Base-by-base conservation (phyloP, 2,113 vertebrate species). In the Phylloscopus whistleri region DNA sequence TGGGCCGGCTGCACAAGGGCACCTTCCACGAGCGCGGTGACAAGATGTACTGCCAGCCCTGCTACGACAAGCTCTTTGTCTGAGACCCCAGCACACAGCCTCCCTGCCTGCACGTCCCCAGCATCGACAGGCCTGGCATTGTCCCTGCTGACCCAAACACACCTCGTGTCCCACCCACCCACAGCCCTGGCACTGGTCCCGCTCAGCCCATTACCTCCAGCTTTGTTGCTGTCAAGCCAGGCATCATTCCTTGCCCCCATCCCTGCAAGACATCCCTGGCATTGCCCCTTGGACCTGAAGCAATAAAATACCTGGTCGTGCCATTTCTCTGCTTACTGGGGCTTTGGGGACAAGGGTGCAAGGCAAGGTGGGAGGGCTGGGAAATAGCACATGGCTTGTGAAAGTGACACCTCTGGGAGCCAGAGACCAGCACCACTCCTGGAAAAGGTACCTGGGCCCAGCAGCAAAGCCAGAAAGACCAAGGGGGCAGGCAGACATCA, bases 41-140 rank as follows among this genome's bases (percentile, higher is more conserved):
- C 64, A 99, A 99, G 94, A 98, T 98, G 16, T 99, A 99, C 85
- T 99, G 99, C 90, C 78, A 95, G 2, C 1, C 56, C 17, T 99
- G 99, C 96, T 96, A 98, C 10, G 26, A 89, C 33, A 99, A 98
- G 96, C 98, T 99, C 84, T 99, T 99, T 72, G 37, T 80, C 28
- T 95, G 60, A 96, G 2, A 30, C 16, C 16, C 11, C 6, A 2
- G 72, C 60, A 10, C 6, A 0, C 26, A 27, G 70, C 26, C 11
- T 2, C 51, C 5, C 13, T 28, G 24, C 55, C 41, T 4, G 16
- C 2, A 5, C 18, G 39, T 0, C 12, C n/a, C 52, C 39, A 11
- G 8, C 43, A 2, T 16, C 66, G n/a, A 1, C 15, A 3, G 1
- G 4, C 26, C 66, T 3, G 22, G 30, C 19, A 0, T 1, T 4